Evolutionary conservation across 2,113 vertebrate genomes (phyloP).

Genomic region (Perca fluviatilis): DNA sequence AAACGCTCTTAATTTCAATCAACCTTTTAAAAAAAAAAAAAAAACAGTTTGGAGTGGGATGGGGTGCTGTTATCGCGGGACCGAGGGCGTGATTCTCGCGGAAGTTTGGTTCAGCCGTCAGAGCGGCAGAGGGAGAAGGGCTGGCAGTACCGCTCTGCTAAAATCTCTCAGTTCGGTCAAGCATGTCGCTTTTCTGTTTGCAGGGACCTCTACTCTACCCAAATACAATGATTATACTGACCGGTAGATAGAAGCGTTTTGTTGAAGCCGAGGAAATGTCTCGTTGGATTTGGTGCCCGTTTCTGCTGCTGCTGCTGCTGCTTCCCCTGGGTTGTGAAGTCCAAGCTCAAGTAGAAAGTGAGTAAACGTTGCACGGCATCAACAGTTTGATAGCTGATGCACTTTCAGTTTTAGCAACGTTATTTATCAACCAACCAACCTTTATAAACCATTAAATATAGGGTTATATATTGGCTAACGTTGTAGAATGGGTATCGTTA

Average conservation of each 20-base stretch:
- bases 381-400: no score
- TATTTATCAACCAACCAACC: no score
- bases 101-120: not conserved
- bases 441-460: rapidly evolving
- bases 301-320: conserved; percentile 26
- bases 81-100: not conserved
- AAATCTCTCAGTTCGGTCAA: not conserved
- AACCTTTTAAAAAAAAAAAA: no score
- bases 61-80: conserved; percentile 60
- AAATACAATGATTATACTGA: conserved; percentile 17
- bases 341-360: conserved; percentile 74
- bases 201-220: not conserved
- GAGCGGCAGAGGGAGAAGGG: not conserved
- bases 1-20: not conserved
- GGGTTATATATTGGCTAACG: no score
- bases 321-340: conserved; percentile 27
- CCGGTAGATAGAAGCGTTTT: not conserved
- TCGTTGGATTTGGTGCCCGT: conserved; percentile 27
- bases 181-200: conserved; percentile 47
- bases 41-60: no score
- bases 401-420: not conserved
- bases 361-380: conserved; percentile 42
- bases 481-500: no score
- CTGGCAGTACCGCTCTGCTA: rapidly evolving
- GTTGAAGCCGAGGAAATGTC: conserved; percentile 50